phyloP scores from a whole-genome alignment of 2,113 vertebrate genomes.

The Nothobranchius furzeri region DNA sequence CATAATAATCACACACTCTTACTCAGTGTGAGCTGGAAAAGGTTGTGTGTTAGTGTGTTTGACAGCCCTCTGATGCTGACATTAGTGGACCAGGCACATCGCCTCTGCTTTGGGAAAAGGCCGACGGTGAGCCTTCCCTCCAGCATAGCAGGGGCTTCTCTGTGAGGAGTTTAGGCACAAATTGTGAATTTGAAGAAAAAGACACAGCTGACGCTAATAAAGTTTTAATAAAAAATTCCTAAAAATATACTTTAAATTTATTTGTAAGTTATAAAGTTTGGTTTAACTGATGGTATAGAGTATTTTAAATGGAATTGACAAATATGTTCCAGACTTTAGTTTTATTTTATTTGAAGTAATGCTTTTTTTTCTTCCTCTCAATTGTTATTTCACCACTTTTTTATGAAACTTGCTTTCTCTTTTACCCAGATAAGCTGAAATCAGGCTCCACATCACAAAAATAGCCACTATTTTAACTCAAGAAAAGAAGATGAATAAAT shows the following conservation, averaged over 20 bases:
- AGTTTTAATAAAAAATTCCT: neutral
- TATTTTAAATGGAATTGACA: too few species aligned
- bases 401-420: neutral
- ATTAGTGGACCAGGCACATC: constrained; percentile 65
- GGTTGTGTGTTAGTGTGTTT: constrained; percentile 70
- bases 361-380: too few species aligned
- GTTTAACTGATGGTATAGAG: too few species aligned
- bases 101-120: constrained; percentile 71
- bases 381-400: too few species aligned
- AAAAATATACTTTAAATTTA: neutral
- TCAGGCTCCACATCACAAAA: neutral
- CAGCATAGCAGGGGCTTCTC: constrained; percentile 46
- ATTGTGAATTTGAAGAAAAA: neutral
- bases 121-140: constrained; percentile 48
- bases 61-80: constrained; percentile 67
- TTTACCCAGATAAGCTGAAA: too few species aligned
- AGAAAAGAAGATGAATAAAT: constrained; percentile 28
- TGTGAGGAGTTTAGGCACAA: constrained; percentile 2
- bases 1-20: constrained; percentile 55
- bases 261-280: neutral
- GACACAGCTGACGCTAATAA: neutral
- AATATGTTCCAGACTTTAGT: too few species aligned
- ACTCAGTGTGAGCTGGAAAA: constrained; percentile 57
- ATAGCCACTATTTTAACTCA: constrained; percentile 19
- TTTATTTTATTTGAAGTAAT: too few species aligned